phyloP scores from a whole-genome alignment of 2,113 vertebrate species.

The Paralichthys olivaceus region DNA sequence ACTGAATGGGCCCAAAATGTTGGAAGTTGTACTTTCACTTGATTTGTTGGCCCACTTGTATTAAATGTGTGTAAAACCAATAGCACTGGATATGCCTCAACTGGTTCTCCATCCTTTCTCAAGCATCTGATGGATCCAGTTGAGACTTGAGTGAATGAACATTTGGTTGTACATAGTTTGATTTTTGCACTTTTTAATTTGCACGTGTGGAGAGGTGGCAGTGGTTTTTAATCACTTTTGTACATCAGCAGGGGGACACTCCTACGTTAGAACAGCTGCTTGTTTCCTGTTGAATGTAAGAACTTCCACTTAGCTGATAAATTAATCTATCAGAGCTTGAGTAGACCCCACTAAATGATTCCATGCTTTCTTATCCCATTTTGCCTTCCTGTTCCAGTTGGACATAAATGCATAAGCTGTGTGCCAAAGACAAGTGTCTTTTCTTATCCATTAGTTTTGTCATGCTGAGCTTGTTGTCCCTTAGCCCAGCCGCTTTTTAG shows the following conservation, averaged over 20 bases:
- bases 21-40: constrained; percentile 69
- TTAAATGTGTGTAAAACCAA: constrained; percentile 54
- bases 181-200: constrained; percentile 98
- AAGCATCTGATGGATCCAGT: constrained; percentile 83
- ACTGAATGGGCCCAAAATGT: constrained; percentile 77
- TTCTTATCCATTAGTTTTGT: constrained; percentile 76
- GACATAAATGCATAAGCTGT: constrained; percentile 86
- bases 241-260: constrained; percentile 89
- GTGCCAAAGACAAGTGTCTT: constrained; percentile 95
- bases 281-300: constrained; percentile 84
- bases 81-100: constrained; percentile 70
- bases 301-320: constrained; percentile 79
- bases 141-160: constrained; percentile 84
- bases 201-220: constrained; percentile 93
- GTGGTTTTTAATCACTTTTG: constrained; percentile 99
- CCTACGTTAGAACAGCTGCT: constrained; percentile 81
- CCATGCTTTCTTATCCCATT: constrained; percentile 77
- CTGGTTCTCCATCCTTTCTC: constrained; percentile 64
- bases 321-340: constrained; percentile 73
- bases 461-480: constrained; percentile 91
- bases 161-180: constrained; percentile 91
- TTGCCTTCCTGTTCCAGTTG: constrained; percentile 81
- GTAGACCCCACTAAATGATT: constrained; percentile 80
- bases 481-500: constrained; percentile 96
- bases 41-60: constrained; percentile 73